Evolutionary conservation across 1,140 invertebrate species (phyloP), one percentile per base, ranked within the genome.

Genomic region (Pseudomyrmex gracilis): DNA sequence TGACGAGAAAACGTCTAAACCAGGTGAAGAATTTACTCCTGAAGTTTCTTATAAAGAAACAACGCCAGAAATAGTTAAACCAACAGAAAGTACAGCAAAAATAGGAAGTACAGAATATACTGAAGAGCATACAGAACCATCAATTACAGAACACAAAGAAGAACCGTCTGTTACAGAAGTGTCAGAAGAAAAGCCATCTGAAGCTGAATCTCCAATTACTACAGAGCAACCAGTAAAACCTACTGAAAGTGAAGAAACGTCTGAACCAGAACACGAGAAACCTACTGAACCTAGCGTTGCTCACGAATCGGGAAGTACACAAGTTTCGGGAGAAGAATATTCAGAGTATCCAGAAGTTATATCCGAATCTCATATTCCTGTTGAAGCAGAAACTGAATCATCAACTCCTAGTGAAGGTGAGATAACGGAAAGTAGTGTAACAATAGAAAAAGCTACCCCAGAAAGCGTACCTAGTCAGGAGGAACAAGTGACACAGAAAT

Each of bases 71-170:
- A 71, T 45, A 12, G 10, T 55, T 49, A 24, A 68, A 66, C 49
- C 73, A 67, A 53, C 55, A 0, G 86, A 85, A 88, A 73, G 71
- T 53, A 67, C 83, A 83, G 1, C 17, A 58, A 70, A 9, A 34
- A 70, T 51, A 12, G 51, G 43, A 17, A 77, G 47, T 60, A 83
- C 66, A 7, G 58, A 77, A 57, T 3, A 58, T 20, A 3, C 5
- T 8, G 73, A 80, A 57, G 53, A 73, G 1, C 61, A 51, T 2
- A 55, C 68, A 3, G 68, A 73, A 58, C 3, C 13, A 2, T 43
- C 58, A 34, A 3, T 76, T 64, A 63, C 15, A 76, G 53, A 80
- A 47, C 24, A 68, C 0, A 60, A 70, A 43, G 22, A 67, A 45
- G 55, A 70, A 71, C 10, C 60, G 4, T 67, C n/a, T 8, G 20